Conservation (phyloP, 2,797 vertebrate genomes). For the Esox masquinongy region DNA sequence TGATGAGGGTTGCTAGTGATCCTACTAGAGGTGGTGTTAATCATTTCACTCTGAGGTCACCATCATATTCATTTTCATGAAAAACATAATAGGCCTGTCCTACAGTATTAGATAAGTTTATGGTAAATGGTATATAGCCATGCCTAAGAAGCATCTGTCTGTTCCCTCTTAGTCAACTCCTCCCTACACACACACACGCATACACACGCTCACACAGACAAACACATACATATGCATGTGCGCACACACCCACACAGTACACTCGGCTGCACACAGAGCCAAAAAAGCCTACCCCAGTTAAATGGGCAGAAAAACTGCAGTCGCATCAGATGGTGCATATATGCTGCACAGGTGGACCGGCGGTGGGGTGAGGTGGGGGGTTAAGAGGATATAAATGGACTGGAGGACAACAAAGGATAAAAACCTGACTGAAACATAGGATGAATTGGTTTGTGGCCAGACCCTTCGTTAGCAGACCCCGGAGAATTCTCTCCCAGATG, state of each 20-base stretch:
- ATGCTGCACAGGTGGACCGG: slow-evolving; percentile 64
- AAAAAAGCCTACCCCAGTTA: neutral
- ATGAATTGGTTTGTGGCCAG: neutral
- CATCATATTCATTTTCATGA: neutral
- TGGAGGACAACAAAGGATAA: slow-evolving; percentile 17
- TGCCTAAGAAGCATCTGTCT: neutral
- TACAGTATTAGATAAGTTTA: neutral
- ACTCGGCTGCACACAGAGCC: neutral
- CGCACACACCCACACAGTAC: neutral
- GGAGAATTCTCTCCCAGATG: neutral
- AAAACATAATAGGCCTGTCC: neutral
- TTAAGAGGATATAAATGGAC: slow-evolving; percentile 34
- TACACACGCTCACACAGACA: neutral
- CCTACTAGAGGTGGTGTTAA: neutral
- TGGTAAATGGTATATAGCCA: neutral
- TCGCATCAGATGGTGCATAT: slow-evolving; percentile 42
- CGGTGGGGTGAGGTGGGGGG: slow-evolving; percentile 47
- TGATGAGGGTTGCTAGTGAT: neutral
- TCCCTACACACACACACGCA: neutral
- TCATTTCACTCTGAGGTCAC: neutral
- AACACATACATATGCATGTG: too few relatives aligned
- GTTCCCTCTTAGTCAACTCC: neutral
- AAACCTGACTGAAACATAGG: slow-evolving; percentile 1
- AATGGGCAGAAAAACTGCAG: slow-evolving; percentile 15
- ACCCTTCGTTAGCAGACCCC: neutral